A percentile compares a stretch with the other conserved stretches of the same genome.
phyloP scores from a whole-genome alignment of 2,888 invertebrate genomes.

The Andrena haemorrhoa region DNA sequence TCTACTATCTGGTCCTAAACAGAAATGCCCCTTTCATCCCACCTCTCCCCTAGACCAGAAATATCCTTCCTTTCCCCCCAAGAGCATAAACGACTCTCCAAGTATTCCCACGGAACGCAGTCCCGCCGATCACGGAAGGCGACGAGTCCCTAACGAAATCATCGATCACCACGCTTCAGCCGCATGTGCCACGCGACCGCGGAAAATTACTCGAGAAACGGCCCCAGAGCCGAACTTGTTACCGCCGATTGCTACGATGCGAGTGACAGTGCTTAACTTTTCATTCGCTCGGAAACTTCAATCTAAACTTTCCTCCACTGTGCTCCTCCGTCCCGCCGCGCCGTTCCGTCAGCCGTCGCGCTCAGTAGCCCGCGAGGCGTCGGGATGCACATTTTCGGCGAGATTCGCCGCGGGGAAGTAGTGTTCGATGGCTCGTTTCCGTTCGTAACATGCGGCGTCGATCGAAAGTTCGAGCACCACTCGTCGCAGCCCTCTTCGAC shows the following conservation, averaged over 20 bases:
- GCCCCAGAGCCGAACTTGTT: constrained; percentile 55
- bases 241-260: constrained; percentile 68
- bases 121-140: not conserved
- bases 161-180: not conserved
- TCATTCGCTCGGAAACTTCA: constrained; percentile 78
- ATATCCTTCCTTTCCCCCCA: not conserved
- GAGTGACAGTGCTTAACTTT: constrained; percentile 77
- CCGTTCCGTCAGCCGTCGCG: constrained; percentile 13
- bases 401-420: constrained; percentile 23
- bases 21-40: too few relatives aligned
- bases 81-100: not conserved
- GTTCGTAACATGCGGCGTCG: constrained; percentile 18
- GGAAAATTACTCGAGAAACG: constrained; percentile 45
- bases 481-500: constrained; percentile 28
- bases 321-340: constrained; percentile 16
- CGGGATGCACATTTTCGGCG: constrained; percentile 31
- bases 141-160: not conserved
- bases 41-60: too few relatives aligned
- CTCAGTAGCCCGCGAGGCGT: not conserved
- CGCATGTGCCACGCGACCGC: not conserved
- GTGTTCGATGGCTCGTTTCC: constrained; percentile 37
- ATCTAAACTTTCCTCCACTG: constrained; percentile 77
- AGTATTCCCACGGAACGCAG: not conserved
- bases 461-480: constrained; percentile 40
- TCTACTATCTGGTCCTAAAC: too few relatives aligned